phyloP scores from a whole-genome alignment of 1,140 invertebrate species.

The Saccostrea echinata region DNA sequence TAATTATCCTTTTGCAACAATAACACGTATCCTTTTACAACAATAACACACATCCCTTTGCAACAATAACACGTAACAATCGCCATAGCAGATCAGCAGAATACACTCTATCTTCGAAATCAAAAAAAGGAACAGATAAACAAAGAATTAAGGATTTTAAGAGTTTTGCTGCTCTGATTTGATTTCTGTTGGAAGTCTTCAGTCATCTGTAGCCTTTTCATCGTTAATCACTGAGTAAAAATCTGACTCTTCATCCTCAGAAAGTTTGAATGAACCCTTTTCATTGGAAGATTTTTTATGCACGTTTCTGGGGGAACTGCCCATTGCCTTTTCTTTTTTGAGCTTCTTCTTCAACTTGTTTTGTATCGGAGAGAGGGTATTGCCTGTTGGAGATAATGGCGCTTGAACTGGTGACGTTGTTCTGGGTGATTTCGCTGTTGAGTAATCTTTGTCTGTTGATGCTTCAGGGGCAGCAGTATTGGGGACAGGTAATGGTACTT shows the following conservation, averaged over 20 bases:
- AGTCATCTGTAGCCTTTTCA: not conserved
- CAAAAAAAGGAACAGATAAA: no score
- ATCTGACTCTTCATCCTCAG: not conserved
- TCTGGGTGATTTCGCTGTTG: not conserved
- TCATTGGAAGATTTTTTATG: not conserved
- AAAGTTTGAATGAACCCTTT: not conserved
- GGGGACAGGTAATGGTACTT: not conserved
- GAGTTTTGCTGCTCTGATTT: not conserved
- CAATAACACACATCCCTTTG: no score
- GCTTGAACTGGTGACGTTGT: not conserved
- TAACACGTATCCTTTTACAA: no score
- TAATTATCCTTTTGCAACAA: no score
- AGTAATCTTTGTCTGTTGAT: not conserved
- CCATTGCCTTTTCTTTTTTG: not conserved
- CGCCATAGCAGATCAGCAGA: no score
- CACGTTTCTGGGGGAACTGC: not conserved
- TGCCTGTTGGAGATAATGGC: not conserved
- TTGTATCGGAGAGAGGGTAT: not conserved
- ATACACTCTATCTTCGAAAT: no score
- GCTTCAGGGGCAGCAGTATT: not conserved
- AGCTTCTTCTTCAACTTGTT: conserved; percentile 1
- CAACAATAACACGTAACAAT: no score
- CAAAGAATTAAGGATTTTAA: no score
- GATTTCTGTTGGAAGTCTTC: not conserved
- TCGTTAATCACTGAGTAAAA: not conserved